Evolutionary conservation across 2,113 vertebrate species (phyloP).

Genomic region (Leptocoma aspasia): DNA sequence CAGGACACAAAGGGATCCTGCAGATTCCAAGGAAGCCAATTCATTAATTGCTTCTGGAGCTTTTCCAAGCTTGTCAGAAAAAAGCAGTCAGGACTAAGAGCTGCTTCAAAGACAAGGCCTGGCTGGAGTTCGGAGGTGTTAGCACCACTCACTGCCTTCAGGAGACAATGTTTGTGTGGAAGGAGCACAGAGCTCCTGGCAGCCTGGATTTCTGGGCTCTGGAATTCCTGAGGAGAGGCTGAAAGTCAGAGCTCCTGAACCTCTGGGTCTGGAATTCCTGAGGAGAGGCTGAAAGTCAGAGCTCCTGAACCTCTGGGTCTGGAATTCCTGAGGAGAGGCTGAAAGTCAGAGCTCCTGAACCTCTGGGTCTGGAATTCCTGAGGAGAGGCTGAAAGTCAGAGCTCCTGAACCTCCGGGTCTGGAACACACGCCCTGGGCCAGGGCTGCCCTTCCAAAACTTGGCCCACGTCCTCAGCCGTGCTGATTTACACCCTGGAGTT

Average conservation of each 20-base stretch:
- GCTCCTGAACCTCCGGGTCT: rapidly evolving
- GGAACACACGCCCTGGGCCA: neutral
- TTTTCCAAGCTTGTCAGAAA: neutral
- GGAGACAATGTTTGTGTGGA: neutral
- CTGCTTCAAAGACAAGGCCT: neutral
- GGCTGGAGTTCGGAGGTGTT: neutral
- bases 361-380: neutral
- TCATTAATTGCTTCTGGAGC: neutral
- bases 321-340: too few species aligned
- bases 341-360: rapidly evolving
- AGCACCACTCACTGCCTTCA: neutral
- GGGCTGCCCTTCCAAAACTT: neutral
- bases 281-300: neutral
- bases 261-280: neutral
- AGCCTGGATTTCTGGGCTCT: neutral
- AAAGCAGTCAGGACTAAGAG: neutral
- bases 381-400: neutral
- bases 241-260: rapidly evolving
- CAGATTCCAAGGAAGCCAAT: neutral
- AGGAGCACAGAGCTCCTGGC: neutral
- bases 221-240: too few species aligned
- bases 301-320: rapidly evolving
- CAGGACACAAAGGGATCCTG: neutral
- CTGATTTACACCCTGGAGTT: neutral
- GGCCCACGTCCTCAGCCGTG: rapidly evolving